These are phyloP conservation scores for Mirza zaza DNA, from an alignment of 2,113 vertebrate species.

Conservation along the genomic window DNA sequence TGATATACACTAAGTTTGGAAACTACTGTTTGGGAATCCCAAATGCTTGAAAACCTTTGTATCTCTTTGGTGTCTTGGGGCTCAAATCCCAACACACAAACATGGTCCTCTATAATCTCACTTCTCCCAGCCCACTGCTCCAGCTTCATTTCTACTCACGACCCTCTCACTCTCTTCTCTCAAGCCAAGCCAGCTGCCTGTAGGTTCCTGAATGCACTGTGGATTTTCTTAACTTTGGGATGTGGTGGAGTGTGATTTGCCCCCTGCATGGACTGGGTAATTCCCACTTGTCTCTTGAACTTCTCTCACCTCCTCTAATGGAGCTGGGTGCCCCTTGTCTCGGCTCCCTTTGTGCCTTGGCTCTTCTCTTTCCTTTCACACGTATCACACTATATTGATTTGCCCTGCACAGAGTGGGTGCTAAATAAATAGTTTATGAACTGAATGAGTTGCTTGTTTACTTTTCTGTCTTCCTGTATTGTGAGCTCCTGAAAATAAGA, in stretches of 20 bases:
- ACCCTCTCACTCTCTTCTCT: background rate
- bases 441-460: background rate
- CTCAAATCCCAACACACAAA: background rate
- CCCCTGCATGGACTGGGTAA: background rate
- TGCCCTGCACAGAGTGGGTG: background rate
- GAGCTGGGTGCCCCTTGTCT: background rate
- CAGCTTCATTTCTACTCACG: background rate
- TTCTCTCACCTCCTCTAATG: background rate
- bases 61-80: background rate
- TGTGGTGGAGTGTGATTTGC: background rate
- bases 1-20: background rate
- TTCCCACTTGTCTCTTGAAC: background rate
- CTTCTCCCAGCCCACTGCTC: background rate
- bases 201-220: background rate
- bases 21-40: background rate
- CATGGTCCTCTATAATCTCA: background rate
- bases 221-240: background rate
- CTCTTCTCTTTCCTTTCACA: background rate
- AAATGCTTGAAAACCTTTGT: background rate
- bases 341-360: background rate
- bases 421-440: background rate
- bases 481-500: background rate
- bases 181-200: background rate
- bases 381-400: background rate
- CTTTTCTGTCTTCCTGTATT: background rate